phyloP scores from a whole-genome alignment of 1,140 invertebrate species.

The Diorhabda elongata region DNA sequence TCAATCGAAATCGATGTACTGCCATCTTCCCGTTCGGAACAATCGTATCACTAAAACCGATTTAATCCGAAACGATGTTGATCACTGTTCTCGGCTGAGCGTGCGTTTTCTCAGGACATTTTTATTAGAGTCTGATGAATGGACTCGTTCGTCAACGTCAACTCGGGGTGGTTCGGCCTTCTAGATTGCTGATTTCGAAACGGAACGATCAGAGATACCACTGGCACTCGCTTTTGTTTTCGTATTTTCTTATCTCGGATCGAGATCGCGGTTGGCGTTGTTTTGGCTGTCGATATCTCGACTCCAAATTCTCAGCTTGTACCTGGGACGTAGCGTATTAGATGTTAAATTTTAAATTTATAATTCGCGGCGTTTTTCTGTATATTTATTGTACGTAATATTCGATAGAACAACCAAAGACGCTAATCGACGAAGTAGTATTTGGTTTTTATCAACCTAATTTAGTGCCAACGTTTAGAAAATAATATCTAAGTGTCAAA shows the following conservation, averaged over 20 bases:
- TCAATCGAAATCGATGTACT: too few species aligned
- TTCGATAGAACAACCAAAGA: too few species aligned
- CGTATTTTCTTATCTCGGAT: constrained; percentile 19
- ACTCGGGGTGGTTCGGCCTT: constrained; percentile 27
- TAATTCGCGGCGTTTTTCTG: too few species aligned
- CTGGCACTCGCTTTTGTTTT: constrained; percentile 25
- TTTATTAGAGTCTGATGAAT: constrained; percentile 24
- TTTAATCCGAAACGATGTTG: neutral
- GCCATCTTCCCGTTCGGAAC: neutral
- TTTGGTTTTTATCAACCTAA: too few species aligned
- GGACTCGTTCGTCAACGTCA: constrained; percentile 25
- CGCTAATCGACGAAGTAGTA: too few species aligned
- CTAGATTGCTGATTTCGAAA: constrained; percentile 23
- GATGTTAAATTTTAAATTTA: neutral
- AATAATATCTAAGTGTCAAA: too few species aligned
- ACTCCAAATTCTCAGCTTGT: neutral
- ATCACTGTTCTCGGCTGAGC: neutral
- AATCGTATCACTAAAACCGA: neutral
- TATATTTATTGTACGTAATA: too few species aligned
- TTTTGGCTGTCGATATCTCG: constrained; percentile 12
- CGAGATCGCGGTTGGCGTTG: constrained; percentile 18
- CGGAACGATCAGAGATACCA: constrained; percentile 16
- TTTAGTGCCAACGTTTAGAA: too few species aligned
- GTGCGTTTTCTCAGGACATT: constrained; percentile 17
- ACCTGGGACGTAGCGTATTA: neutral